Conservation (phyloP, 2,113 vertebrate genomes). For the Engystomops pustulosus region DNA sequence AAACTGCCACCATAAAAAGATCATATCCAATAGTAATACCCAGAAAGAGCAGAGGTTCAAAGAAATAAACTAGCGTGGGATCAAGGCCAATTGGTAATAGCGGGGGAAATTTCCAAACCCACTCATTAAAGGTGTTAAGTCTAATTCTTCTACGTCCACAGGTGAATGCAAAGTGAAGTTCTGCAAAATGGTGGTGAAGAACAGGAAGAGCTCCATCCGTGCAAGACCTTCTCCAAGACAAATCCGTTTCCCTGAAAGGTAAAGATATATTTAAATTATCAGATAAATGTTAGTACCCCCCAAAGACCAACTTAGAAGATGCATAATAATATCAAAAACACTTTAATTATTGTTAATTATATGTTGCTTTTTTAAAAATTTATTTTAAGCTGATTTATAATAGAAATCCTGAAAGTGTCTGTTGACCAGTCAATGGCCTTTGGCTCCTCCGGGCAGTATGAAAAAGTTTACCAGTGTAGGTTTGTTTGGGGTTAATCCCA, state of each 20-base stretch:
- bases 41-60: too few relatives aligned
- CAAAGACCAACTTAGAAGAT: background rate
- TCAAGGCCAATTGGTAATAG: slow-evolving; percentile 43
- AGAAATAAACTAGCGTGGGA: slow-evolving; percentile 32
- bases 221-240: slow-evolving; percentile 53
- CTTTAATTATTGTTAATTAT: too few relatives aligned
- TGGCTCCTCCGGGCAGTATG: too few relatives aligned
- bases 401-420: too few relatives aligned
- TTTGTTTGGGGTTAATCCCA: too few relatives aligned
- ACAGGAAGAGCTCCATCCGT: slow-evolving; percentile 52
- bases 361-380: too few relatives aligned
- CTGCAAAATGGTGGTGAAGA: slow-evolving; percentile 48
- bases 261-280: background rate
- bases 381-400: too few relatives aligned
- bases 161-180: slow-evolving; percentile 37
- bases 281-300: background rate
- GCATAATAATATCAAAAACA: too few relatives aligned
- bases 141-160: slow-evolving; percentile 12
- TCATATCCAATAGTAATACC: too few relatives aligned
- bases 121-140: slow-evolving; percentile 40
- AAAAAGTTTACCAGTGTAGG: too few relatives aligned
- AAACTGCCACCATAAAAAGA: too few relatives aligned
- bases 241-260: slow-evolving; percentile 42
- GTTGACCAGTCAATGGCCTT: too few relatives aligned
- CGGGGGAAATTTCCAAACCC: slow-evolving; percentile 40